Evolutionary conservation across 30 jellyfish, hydroid and myxozoan genomes (phyloP).

Genomic region (Haliclystus octoradiatus): DNA sequence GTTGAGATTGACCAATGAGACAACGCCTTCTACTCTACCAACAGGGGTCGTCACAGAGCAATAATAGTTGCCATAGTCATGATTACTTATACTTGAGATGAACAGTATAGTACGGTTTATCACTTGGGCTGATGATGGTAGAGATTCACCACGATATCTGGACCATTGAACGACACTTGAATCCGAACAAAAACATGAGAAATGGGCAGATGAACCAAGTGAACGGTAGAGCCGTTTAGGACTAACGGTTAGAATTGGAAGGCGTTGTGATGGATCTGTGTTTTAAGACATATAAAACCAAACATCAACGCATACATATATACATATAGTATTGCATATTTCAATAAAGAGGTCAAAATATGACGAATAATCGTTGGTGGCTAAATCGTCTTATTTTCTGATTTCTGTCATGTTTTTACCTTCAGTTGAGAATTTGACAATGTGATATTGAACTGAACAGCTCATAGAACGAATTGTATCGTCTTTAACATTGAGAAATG

Average conservation of each 20-base stretch:
- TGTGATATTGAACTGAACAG: too few species aligned
- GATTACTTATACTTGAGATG: background rate
- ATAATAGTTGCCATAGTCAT: background rate
- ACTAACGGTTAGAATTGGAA: conserved; percentile 26
- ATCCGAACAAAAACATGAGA: conserved; percentile 22
- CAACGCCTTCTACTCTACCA: background rate
- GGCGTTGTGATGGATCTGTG: too few species aligned
- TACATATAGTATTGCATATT: too few species aligned
- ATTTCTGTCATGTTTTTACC: too few species aligned
- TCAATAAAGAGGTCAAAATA: too few species aligned
- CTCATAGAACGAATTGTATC: too few species aligned
- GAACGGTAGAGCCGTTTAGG: conserved; percentile 67
- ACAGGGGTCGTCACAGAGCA: background rate
- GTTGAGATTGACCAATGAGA: background rate
- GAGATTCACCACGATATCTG: background rate
- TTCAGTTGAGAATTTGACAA: too few species aligned
- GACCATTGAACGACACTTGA: background rate
- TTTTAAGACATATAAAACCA: too few species aligned
- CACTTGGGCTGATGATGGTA: background rate
- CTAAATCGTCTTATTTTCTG: too few species aligned
- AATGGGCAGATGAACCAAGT: conserved; percentile 87
- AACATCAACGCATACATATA: too few species aligned
- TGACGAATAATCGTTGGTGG: too few species aligned
- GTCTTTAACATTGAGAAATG: too few species aligned
- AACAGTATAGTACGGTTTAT: background rate